A percentile compares a stretch with the other conserved stretches of the same genome.
These are phyloP conservation scores for Prochilodus magdalenae DNA, from an alignment of 2,113 vertebrate genomes.

Conservation along the genomic window DNA sequence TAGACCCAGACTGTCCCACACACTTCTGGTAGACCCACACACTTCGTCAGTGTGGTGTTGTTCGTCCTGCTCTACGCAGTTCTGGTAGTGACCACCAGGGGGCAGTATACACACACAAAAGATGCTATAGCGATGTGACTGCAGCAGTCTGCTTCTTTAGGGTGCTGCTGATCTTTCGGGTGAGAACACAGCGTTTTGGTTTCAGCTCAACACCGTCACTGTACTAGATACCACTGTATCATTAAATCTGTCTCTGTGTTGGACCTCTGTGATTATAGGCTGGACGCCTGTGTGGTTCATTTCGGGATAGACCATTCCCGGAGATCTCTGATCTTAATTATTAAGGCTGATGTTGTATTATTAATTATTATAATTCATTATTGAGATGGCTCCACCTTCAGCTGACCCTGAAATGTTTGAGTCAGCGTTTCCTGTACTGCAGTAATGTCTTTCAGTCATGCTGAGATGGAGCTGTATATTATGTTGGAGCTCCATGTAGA, in stretches of 20 bases:
- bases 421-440: neutral
- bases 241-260: no score
- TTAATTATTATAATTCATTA: neutral
- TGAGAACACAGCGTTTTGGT: no score
- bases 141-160: neutral
- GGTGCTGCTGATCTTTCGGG: neutral
- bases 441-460: neutral
- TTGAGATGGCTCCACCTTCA: neutral
- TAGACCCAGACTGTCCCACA: neutral
- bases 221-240: no score
- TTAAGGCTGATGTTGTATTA: neutral
- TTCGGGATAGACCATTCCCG: neutral
- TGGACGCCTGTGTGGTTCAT: neutral
- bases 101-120: constrained; percentile 58
- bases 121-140: neutral
- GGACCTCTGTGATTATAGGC: neutral
- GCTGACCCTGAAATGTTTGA: neutral
- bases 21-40: no score
- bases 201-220: no score
- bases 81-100: constrained; percentile 59
- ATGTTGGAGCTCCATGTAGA: neutral
- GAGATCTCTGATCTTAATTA: neutral
- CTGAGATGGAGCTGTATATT: neutral
- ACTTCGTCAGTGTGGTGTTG: neutral
- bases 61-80: constrained; percentile 6